Evolutionary conservation across 2,888 invertebrate genomes (phyloP), one percentile per base, ranked within the genome.

Genomic region (Mimachlamys varia): DNA sequence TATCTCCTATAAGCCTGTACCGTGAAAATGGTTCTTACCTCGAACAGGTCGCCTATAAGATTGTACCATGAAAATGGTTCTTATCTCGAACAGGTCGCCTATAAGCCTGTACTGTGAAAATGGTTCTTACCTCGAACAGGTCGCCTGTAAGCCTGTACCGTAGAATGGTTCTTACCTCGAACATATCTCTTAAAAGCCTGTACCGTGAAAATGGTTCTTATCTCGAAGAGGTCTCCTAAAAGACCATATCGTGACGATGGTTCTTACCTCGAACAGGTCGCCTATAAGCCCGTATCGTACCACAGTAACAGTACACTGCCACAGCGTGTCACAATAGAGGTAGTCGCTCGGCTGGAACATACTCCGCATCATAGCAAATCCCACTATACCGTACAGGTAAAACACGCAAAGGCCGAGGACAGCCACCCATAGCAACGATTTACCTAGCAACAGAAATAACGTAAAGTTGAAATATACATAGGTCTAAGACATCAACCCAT

Each of bases 391-490:
- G 91, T 96, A 97, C 92, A 97, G 94, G 93, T 97, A 97, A 94
- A 97, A 96, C 90, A 96, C 95, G 44, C 96, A 96, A 90, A 97
- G 92, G 12, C 96, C 96, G 37, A 97, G 95, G 17, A 97, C 94
- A 15, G 95, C 96, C 37, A 97, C 97, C 97, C 97, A 97, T 90
- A 97, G 91, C 91, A 97, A 93, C 0, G 96, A 96, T 88, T 95
- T 95, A 87, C 96, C 96, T 96, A 94, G 50, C 92, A 91, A 17
- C 88, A 90, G 27, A 90, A 53, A 55, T n/a, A n/a, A n/a, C n/a
- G n/a, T 96, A 97, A 92, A 97, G 94, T 93, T 97, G 97, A 94
- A 97, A 96, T 90, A 96, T 95, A 49, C 96, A 96, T 90, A 97
- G 92, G 12, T 96, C 96, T 37, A 97, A 94, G 17, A 97, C 94